Evolutionary conservation across 92 coral and sea anemone species (phyloP), one percentile per base, ranked within the genome.

Genomic region (Ricordea florida): DNA sequence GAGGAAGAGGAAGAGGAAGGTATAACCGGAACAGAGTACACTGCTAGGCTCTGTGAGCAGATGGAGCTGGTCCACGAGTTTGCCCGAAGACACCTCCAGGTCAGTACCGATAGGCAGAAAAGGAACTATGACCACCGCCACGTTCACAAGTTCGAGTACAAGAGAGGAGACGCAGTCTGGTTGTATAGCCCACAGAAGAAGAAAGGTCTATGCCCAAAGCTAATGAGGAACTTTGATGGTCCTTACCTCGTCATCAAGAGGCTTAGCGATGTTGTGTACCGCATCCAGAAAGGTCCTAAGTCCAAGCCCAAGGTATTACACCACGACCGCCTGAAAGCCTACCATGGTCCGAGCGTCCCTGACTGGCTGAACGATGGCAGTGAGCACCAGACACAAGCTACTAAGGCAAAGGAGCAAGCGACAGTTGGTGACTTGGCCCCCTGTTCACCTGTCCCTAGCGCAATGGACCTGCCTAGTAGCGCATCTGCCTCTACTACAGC

Each of bases 261-360:
- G 57, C 26, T 62, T 2, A 76, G 70, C 29, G 82, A 62, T 46
- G 34, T 55, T 13, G 35, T 43, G 5, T 37, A 45, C 32, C 42
- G 70, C 21, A 69, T 79, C 14, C 79, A 62, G 32, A 53, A 33
- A 20, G 22, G 55, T 31, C 52, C 43, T 3, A 41, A 22, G 26
- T 42, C 83, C 8, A 84, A 75, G 53, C 77, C 84, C 30, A 52
- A 57, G 10, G 81, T 69, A 13, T 67, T 87, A 2, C 76, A 75
- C 40, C 68, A 31, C 22, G 83, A 72, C 34, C 44, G 79, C n/a
- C 33, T 85, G 14, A 50, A 71, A 36, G 34, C 69, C 4, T 78
- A 78, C 69, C 43, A 57, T 6, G 79, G 85, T 0, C 38, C 65
- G 11, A 33, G 23, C 42, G 66, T 25, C 5, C 61, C 37, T 44